These are phyloP conservation scores for Galago senegalensis DNA, from an alignment of 2,797 vertebrate species.

Conservation along the genomic window DNA sequence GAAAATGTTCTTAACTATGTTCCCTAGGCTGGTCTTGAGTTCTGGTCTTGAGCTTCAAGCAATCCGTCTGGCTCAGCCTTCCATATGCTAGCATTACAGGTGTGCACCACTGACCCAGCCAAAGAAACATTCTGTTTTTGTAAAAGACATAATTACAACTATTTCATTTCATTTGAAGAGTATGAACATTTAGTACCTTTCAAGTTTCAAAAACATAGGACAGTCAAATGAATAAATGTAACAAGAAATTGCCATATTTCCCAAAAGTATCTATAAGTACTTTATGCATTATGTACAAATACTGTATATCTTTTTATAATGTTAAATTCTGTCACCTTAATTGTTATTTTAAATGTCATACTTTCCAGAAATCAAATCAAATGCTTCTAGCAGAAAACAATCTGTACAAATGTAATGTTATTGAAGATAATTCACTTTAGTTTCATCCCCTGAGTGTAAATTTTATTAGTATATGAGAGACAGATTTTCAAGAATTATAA, in stretches of 20 bases:
- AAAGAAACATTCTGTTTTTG: background rate
- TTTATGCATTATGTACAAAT: conserved; percentile 4
- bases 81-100: background rate
- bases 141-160: background rate
- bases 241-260: conserved; percentile 61
- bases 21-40: background rate
- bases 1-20: background rate
- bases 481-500: conserved; percentile 60
- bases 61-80: background rate
- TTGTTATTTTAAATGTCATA: conserved; percentile 31
- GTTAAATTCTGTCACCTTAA: background rate
- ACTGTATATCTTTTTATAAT: background rate
- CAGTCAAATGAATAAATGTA: conserved; percentile 58
- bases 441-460: conserved; percentile 11
- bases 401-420: conserved; percentile 23
- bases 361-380: background rate
- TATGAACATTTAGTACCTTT: conserved; percentile 53
- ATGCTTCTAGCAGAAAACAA: conserved; percentile 54
- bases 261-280: conserved; percentile 1
- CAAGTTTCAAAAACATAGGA: conserved; percentile 29
- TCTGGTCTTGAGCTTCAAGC: background rate
- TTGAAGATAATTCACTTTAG: conserved; percentile 38
- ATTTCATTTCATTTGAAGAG: conserved; percentile 55
- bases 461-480: background rate
- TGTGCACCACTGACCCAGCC: background rate